Evolutionary conservation across 2,888 invertebrate species (phyloP).

Genomic region (Drosophila differens): DNA sequence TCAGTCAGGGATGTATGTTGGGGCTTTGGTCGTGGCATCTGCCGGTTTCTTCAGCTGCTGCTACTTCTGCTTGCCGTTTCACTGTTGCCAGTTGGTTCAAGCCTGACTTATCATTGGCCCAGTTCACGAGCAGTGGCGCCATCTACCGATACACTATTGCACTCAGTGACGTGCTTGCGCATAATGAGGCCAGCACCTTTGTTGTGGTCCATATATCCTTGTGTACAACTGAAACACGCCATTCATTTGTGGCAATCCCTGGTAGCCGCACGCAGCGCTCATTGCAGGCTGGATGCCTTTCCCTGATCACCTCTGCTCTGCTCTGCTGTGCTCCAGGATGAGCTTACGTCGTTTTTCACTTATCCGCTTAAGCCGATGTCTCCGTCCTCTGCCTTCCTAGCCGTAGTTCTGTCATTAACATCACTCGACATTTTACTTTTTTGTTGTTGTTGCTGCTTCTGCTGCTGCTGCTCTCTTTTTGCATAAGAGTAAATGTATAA

Average conservation of each 20-base stretch:
- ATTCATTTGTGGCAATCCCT: constrained; percentile 61
- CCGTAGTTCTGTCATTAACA: constrained; percentile 52
- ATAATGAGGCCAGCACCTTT: constrained; percentile 62
- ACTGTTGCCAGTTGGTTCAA: constrained; percentile 6
- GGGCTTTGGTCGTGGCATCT: constrained; percentile 42
- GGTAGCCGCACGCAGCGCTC: constrained; percentile 18
- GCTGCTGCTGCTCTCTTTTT: constrained; percentile 7
- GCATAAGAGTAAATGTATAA: constrained; percentile 20
- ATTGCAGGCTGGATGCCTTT: constrained; percentile 11
- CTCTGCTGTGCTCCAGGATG: constrained; percentile 6
- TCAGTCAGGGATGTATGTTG: constrained; percentile 28
- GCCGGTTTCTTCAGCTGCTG: constrained; percentile 13
- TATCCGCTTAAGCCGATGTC: constrained; percentile 41
- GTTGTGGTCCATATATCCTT: constrained; percentile 56
- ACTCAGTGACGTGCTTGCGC: constrained; percentile 58
- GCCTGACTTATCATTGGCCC: constrained; percentile 49
- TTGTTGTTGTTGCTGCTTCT: constrained; percentile 10
- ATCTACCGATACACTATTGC: constrained; percentile 15
- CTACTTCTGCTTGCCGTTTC: constrained; percentile 9
- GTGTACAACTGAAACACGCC: constrained; percentile 49
- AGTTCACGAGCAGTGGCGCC: constrained; percentile 21
- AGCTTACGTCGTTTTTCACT: constrained; percentile 59
- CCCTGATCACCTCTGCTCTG: constrained; percentile 1
- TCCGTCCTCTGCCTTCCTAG: constrained; percentile 8
- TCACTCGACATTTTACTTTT: constrained; percentile 36